Evolutionary conservation across 2,113 vertebrate genomes (phyloP).

Genomic region (Bufo gargarizans): DNA sequence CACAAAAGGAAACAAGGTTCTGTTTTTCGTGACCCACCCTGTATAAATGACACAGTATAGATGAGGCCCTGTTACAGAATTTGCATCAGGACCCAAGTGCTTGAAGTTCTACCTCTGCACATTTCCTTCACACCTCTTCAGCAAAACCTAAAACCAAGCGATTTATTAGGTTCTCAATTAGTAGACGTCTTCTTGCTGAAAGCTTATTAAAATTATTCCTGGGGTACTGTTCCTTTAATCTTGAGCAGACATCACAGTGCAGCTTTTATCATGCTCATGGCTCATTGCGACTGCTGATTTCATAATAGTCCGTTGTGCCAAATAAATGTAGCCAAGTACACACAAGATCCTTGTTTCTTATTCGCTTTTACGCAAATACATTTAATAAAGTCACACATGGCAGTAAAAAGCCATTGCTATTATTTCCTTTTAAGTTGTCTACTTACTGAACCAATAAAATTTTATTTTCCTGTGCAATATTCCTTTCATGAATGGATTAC

Average conservation of each 20-base stretch:
- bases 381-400: constrained; percentile 50
- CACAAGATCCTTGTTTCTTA: constrained; percentile 46
- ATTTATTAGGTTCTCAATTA: constrained; percentile 44
- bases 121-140: constrained; percentile 18
- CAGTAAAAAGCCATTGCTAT: constrained; percentile 46
- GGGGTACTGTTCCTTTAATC: constrained; percentile 46
- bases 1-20: too few relatives aligned
- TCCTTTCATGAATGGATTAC: constrained; percentile 52
- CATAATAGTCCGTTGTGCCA: constrained; percentile 46
- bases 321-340: constrained; percentile 48
- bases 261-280: constrained; percentile 42
- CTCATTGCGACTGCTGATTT: constrained; percentile 52
- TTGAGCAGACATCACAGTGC: constrained; percentile 41
- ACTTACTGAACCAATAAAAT: constrained; percentile 50
- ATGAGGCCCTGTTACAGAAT: background rate
- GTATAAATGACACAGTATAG: too few relatives aligned
- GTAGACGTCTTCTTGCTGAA: constrained; percentile 42
- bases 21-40: too few relatives aligned
- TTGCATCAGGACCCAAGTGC: background rate
- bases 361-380: constrained; percentile 43
- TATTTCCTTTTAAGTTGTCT: constrained; percentile 48
- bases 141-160: background rate
- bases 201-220: constrained; percentile 45
- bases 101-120: background rate
- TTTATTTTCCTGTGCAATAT: constrained; percentile 49